These are phyloP conservation scores for Ochlodes sylvanus DNA, from an alignment of 2,888 invertebrate species.

Conservation along the genomic window DNA sequence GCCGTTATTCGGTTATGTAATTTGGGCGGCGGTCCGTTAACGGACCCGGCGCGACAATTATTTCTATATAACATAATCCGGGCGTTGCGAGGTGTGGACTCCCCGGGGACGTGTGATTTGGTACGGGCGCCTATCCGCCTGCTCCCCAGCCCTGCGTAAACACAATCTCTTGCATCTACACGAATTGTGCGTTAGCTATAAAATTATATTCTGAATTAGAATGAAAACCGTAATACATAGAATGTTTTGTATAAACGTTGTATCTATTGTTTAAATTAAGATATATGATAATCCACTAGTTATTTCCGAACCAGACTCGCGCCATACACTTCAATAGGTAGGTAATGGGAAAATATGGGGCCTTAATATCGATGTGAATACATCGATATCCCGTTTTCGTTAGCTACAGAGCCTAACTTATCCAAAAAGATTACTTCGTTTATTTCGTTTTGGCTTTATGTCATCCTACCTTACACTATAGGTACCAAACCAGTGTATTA, in stretches of 20 bases:
- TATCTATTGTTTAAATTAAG: not conserved
- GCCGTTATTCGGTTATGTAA: conserved; percentile 69
- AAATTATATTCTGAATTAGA: conserved; percentile 6
- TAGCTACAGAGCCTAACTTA: no score
- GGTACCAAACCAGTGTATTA: no score
- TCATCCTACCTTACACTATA: no score
- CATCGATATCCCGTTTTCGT: no score
- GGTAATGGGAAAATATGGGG: no score
- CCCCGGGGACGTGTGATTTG: conserved; percentile 72
- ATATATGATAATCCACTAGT: no score
- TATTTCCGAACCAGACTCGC: no score
- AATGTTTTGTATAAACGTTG: not conserved
- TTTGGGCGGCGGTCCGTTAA: conserved; percentile 62
- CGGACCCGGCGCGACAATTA: conserved; percentile 73
- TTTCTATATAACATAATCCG: conserved; percentile 79
- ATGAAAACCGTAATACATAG: not conserved
- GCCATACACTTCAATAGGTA: no score
- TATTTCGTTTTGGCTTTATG: no score
- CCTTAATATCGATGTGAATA: no score
- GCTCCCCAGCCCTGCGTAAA: conserved; percentile 18
- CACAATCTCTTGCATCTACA: conserved; percentile 28
- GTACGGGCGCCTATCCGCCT: conserved; percentile 50
- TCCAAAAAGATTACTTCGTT: no score
- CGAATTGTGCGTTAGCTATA: conserved; percentile 7
- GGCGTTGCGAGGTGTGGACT: conserved; percentile 67